Conservation (phyloP, 2,888 invertebrate species). For the Achlya flavicornis region DNA sequence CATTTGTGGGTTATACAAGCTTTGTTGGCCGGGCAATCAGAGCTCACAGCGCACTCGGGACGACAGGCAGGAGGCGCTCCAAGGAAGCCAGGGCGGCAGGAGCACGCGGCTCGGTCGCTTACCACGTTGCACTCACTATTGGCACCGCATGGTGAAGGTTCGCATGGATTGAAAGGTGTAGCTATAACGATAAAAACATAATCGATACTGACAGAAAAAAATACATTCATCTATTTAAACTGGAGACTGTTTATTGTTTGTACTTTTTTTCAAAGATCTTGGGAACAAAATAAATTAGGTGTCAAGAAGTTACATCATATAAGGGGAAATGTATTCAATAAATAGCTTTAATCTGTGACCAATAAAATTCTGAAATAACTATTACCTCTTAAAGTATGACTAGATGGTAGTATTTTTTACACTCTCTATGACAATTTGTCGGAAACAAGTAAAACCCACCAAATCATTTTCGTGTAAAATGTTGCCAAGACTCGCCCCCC, state of each 20-base stretch:
- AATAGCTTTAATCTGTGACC: background rate
- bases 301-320: no score
- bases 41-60: constrained; percentile 90
- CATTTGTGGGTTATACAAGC: constrained; percentile 91
- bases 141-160: constrained; percentile 90
- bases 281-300: no score
- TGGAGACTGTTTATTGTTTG: background rate
- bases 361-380: background rate
- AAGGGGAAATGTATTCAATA: no score
- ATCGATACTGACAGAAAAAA: background rate
- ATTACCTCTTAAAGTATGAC: background rate
- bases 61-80: constrained; percentile 90
- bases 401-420: background rate
- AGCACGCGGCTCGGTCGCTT: constrained; percentile 89
- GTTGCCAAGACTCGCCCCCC: no score
- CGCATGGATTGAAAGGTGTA: constrained; percentile 84
- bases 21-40: constrained; percentile 88
- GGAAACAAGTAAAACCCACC: background rate
- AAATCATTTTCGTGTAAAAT: no score
- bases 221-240: no score
- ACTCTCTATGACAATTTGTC: background rate
- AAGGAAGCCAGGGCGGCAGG: constrained; percentile 87
- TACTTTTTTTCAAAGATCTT: no score
- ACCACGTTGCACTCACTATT: constrained; percentile 89
- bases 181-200: constrained; percentile 35